Conservation (phyloP, 2,797 vertebrate genomes). For the Poecilia wingei region DNA sequence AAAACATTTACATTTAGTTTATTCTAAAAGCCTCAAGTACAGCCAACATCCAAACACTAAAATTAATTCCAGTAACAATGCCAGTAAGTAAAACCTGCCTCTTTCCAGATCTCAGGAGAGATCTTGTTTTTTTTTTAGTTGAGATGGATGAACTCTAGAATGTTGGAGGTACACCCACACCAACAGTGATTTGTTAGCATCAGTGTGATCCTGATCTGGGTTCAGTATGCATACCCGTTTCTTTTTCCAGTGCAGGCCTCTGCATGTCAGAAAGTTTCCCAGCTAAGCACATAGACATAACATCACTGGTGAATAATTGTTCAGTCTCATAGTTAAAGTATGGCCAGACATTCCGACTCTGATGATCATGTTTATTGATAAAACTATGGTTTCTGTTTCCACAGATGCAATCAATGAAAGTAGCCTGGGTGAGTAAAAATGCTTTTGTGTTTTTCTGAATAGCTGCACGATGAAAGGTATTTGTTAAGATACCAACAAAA, state of each 20-base stretch:
- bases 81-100: background rate
- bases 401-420: conserved; percentile 63
- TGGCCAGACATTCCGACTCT: conserved; percentile 28
- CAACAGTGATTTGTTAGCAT: background rate
- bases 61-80: background rate
- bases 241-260: conserved; percentile 45
- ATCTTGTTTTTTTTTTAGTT: background rate
- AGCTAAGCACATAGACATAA: conserved; percentile 50
- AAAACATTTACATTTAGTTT: background rate
- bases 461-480: background rate
- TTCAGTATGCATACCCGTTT: conserved; percentile 27
- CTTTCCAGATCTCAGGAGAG: background rate
- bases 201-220: background rate
- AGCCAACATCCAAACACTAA: background rate
- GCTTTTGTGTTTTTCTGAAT: conserved; percentile 4
- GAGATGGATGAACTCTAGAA: background rate
- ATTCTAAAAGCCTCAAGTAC: background rate
- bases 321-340: conserved; percentile 7
- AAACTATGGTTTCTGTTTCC: conserved; percentile 40
- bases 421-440: conserved; percentile 53
- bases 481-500: background rate
- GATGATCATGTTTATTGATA: conserved; percentile 36
- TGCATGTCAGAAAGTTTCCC: conserved; percentile 40
- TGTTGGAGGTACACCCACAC: background rate
- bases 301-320: conserved; percentile 27